Evolutionary conservation across 2,888 invertebrate species (phyloP).

Genomic region (Abrostola triplasia): DNA sequence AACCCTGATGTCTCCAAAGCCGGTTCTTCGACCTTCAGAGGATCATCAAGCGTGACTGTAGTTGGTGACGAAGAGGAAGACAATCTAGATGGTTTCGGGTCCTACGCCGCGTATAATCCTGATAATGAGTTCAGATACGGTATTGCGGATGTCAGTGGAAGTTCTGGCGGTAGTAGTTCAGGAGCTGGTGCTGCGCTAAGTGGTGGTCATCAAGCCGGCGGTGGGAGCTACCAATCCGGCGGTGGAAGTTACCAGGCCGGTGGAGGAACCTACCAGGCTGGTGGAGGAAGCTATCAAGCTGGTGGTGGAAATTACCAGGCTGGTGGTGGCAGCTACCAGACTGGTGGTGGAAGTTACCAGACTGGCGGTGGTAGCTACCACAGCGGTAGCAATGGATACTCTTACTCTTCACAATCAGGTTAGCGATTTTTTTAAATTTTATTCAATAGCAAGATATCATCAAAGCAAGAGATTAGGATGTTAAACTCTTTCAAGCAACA

Average conservation of each 20-base stretch:
- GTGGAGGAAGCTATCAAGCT: slow-evolving; percentile 52
- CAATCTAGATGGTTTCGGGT: slow-evolving; percentile 76
- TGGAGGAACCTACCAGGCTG: slow-evolving; percentile 53
- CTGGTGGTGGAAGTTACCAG: slow-evolving; percentile 49
- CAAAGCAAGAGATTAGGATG: too few species aligned
- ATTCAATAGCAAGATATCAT: too few species aligned
- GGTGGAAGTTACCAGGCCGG: slow-evolving; percentile 40
- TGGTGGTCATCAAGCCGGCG: slow-evolving; percentile 35
- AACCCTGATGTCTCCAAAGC: slow-evolving; percentile 82
- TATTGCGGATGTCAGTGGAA: slow-evolving; percentile 76
- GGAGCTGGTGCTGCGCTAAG: slow-evolving; percentile 46
- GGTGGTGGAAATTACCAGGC: slow-evolving; percentile 50
- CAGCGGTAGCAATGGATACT: slow-evolving; percentile 66
- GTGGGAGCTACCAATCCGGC: slow-evolving; percentile 12
- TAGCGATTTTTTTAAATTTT: slow-evolving; percentile 15
- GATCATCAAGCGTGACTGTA: slow-evolving; percentile 73
- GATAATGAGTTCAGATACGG: slow-evolving; percentile 82
- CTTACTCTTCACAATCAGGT: slow-evolving; percentile 80
- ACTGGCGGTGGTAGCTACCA: slow-evolving; percentile 51
- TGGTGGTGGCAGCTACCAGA: slow-evolving; percentile 29
- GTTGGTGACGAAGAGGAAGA: slow-evolving; percentile 82
- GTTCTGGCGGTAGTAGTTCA: slow-evolving; percentile 47
- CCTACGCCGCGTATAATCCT: slow-evolving; percentile 75
- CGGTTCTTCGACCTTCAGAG: slow-evolving; percentile 75
- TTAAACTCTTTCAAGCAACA: too few species aligned